These are phyloP conservation scores for Noctua comes DNA, from an alignment of 2,888 invertebrate genomes.

Conservation along the genomic window DNA sequence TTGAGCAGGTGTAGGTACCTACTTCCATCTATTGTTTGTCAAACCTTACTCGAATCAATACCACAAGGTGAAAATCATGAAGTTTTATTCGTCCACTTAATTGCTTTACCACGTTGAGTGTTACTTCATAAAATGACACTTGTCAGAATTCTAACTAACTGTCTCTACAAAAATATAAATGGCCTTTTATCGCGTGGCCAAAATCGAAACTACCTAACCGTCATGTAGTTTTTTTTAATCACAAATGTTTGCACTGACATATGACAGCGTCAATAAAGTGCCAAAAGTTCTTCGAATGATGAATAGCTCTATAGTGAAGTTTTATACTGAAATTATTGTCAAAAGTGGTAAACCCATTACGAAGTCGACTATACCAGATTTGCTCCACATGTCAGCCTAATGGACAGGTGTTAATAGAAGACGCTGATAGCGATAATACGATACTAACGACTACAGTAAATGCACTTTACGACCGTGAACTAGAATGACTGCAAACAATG, in stretches of 20 bases:
- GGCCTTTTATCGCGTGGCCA: background rate
- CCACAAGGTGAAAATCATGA: background rate
- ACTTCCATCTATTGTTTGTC: conserved; percentile 6
- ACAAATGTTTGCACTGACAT: background rate
- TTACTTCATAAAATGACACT: background rate
- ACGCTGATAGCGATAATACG: conserved; percentile 35
- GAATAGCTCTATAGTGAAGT: background rate
- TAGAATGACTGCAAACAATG: conserved; percentile 46
- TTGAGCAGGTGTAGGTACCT: conserved; percentile 6
- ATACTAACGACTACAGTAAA: conserved; percentile 12
- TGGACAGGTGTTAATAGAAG: conserved; percentile 24
- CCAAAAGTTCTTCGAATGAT: background rate
- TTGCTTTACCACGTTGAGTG: background rate
- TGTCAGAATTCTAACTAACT: background rate
- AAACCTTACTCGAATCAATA: background rate
- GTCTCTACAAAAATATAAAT: background rate
- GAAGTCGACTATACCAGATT: background rate
- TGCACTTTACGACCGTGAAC: conserved; percentile 46
- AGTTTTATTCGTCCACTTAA: background rate
- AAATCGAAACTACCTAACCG: background rate
- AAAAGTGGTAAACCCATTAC: background rate
- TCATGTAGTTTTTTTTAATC: background rate
- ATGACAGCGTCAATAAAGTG: background rate
- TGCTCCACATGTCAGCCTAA: conserved; percentile 16
- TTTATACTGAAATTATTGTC: background rate